Evolutionary conservation across 2,888 invertebrate species (phyloP), one percentile per base, ranked within the genome.

Genomic region (Heteromurus nitidus): DNA sequence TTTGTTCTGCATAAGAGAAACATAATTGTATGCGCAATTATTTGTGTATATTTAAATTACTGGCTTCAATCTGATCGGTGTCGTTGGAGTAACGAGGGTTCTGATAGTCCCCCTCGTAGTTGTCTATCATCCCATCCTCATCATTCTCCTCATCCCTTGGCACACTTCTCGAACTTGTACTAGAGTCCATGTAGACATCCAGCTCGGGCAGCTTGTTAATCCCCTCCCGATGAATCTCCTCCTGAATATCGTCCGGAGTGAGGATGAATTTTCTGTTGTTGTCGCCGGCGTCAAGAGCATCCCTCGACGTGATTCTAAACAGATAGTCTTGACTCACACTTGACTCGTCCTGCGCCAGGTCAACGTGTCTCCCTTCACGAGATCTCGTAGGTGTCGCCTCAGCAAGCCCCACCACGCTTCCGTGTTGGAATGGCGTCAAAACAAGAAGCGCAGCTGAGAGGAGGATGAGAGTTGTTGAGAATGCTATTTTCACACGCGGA

Each of bases 201-300:
- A 13, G 50, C 5, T 64, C 65, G n/a, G 72, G 53, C 18, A 62
- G 0, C 13, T 72, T 65, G 22, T 60, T 60, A 3, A 80, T 58
- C 1, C 20, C 73, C 7, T 73, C 30, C 44, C 65, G 31, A 24
- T 80, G 72, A 73, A 73, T 42, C 22, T 58, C 72, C 13, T 74
- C 74, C n/a, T 69, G 62, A 24, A 81, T 50, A 26, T 81, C 80
- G n/a, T 81, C 74, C 11, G 74, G 26, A 3, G 68, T 74, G 20
- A 80, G 36, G 1, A 73, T 20, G 42, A 67, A 68, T 3, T 65
- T 72, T 7, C 47, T 13, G 5, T 58, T 55, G 3, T 28, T 50
- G 20, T 64, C 60, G 22, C 44, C 5, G 3, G 42, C 42, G 28
- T 31, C 55, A 3, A 22, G 44, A 18, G 13, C 31, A 28, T 69